These are phyloP conservation scores for Gila robusta DNA, from an alignment of 2,797 vertebrate genomes.

Conservation along the genomic window DNA sequence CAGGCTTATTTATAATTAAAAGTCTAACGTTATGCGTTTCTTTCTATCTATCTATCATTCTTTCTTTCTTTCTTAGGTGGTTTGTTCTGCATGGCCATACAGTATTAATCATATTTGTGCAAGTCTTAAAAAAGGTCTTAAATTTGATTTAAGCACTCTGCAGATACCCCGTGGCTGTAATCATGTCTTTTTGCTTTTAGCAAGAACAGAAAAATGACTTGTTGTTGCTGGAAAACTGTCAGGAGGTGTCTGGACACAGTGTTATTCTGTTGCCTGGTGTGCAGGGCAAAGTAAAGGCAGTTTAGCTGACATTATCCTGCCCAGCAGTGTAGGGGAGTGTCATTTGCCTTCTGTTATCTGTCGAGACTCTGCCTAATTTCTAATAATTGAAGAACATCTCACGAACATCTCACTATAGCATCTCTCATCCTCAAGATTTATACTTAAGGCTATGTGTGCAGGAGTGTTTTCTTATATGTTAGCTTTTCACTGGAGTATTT, in stretches of 20 bases:
- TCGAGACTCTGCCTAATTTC: conserved; percentile 9
- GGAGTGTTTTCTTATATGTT: neutral
- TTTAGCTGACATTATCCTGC: conserved; percentile 6
- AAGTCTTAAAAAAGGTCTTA: neutral
- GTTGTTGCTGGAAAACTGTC: neutral
- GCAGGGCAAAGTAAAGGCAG: neutral
- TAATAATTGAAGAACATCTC: neutral
- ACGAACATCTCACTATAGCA: neutral
- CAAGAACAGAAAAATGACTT: neutral
- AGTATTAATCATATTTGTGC: neutral
- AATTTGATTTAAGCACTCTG: neutral
- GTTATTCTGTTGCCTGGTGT: neutral
- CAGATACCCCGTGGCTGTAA: neutral
- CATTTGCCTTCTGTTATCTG: conserved; percentile 28
- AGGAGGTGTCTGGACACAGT: neutral
- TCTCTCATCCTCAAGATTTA: conserved; percentile 11
- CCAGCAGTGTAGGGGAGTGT: neutral
- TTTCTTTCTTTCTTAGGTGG: too few relatives aligned
- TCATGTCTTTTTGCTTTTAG: neutral
- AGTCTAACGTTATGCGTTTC: neutral
- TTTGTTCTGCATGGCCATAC: neutral
- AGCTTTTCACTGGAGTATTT: conserved; percentile 8
- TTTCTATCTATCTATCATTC: too few relatives aligned
- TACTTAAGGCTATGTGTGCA: neutral
- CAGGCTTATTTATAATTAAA: neutral